Base-by-base conservation (phyloP, 2,797 vertebrate genomes). In the Chromobotia macracanthus region DNA sequence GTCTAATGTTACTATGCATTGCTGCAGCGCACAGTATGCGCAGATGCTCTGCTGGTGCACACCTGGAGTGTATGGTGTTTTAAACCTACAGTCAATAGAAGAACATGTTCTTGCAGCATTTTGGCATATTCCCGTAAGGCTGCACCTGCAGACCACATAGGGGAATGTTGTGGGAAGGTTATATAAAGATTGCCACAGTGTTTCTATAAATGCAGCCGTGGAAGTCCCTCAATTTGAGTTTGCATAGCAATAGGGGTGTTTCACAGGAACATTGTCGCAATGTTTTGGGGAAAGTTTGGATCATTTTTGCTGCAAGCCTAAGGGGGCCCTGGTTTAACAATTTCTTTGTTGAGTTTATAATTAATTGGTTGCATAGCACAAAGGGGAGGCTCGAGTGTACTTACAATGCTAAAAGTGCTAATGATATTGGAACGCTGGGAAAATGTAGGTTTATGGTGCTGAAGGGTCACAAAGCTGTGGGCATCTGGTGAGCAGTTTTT, bases 341-440 rank as follows among this genome's bases (percentile, higher is more conserved):
- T 66, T 55, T 72, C 28, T 56, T 51, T 3, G 4, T 51, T 28
- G 74, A 69, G 64, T 25, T 64, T 53, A 18, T 68, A 67, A 74
- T 78, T 35, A 78, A 72, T 73, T 55, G 53, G 44, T 82, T 78
- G 75, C 70, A 73, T 74, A 74, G 75, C 60, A 68, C 65, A 38
- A 68, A 60, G 15, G 21, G 69, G 48, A 66, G 60, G 60, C 60
- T 60, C 46, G 51, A 75, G 31, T 48, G 67, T 66, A 44, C 44
- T n/a, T 68, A 75, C 44, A 35, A 6, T 50, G 53, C 60, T 44
- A 21, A 63, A 35, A 70, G 64, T 28, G n/a, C 5, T 58, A 58
- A 81, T 31, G 35, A 71, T 64, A 75, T 61, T 65, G 71, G 79
- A 81, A 53, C 12, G 5, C 18, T 31, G 75, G 50, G 75, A 50